A percentile compares a stretch with the other conserved stretches of the same genome.
These are phyloP conservation scores for Mellilla xanthometata DNA, from an alignment of 2,888 invertebrate genomes.

Conservation along the genomic window DNA sequence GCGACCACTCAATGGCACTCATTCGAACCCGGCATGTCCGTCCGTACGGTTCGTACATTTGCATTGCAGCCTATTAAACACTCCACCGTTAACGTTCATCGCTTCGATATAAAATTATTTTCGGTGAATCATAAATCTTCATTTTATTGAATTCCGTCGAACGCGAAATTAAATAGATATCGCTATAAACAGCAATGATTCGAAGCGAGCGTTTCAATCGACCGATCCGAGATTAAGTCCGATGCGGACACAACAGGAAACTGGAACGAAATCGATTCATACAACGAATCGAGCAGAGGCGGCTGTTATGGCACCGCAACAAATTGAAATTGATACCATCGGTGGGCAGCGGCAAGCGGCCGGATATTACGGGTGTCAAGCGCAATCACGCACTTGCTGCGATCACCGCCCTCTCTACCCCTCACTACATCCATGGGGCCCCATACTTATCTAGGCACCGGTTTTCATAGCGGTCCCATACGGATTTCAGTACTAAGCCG, in stretches of 20 bases:
- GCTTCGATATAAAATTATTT: slow-evolving; percentile 36
- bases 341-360: slow-evolving; percentile 65
- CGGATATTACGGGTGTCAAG: slow-evolving; percentile 81
- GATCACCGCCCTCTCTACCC: slow-evolving; percentile 45
- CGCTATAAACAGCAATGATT: slow-evolving; percentile 52
- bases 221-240: slow-evolving; percentile 69
- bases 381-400: slow-evolving; percentile 72
- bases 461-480: background rate
- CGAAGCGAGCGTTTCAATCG: slow-evolving; percentile 62
- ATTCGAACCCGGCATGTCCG: background rate
- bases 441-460: slow-evolving; percentile 21
- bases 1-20: slow-evolving; percentile 11
- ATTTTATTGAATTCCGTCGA: slow-evolving; percentile 49
- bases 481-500: too few species aligned
- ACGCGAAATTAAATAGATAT: slow-evolving; percentile 55
- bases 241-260: slow-evolving; percentile 73
- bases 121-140: slow-evolving; percentile 39
- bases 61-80: slow-evolving; percentile 8
- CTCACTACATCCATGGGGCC: slow-evolving; percentile 44
- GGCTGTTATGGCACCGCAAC: slow-evolving; percentile 74
- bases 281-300: slow-evolving; percentile 70
- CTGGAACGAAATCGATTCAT: slow-evolving; percentile 75
- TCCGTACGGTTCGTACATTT: background rate
- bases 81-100: slow-evolving; percentile 29
- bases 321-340: slow-evolving; percentile 82